phyloP scores from a whole-genome alignment of 2,113 vertebrate genomes.

The Promerops cafer region DNA sequence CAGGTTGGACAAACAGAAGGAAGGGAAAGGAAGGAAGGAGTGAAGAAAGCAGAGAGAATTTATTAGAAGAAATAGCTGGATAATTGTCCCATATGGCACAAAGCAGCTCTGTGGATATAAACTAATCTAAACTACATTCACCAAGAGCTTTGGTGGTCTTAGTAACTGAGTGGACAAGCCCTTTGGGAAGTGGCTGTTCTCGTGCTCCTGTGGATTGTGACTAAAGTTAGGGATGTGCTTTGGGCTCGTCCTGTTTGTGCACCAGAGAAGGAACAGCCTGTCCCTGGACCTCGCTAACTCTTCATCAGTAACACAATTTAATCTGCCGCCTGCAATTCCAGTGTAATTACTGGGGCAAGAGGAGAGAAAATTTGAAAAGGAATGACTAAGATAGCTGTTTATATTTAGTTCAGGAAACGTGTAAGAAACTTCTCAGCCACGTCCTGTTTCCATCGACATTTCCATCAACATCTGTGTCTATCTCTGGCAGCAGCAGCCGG shows the following conservation, averaged over 20 bases:
- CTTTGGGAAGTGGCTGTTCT: neutral
- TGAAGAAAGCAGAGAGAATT: neutral
- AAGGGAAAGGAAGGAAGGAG: neutral
- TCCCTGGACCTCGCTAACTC: neutral
- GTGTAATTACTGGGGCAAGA: neutral
- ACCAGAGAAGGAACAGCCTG: neutral
- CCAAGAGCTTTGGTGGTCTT: neutral
- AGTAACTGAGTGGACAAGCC: neutral
- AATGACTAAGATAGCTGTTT: neutral
- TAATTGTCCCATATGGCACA: neutral
- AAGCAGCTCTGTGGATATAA: neutral
- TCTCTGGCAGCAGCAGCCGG: neutral
- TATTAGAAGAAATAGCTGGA: neutral
- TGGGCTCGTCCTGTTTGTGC: neutral
- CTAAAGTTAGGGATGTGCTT: neutral
- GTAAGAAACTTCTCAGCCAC: neutral
- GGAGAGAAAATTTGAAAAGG: neutral
- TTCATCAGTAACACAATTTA: neutral
- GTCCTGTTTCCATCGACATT: neutral
- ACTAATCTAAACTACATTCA: neutral
- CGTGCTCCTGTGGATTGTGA: rapidly evolving
- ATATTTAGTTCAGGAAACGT: neutral
- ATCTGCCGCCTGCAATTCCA: neutral
- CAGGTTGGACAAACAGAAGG: neutral
- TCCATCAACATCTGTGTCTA: neutral